A percentile compares a stretch with the other conserved stretches of the same genome.
Evolutionary conservation across 2,797 vertebrate species (phyloP).

Genomic region (Sebastes taczanowskii): DNA sequence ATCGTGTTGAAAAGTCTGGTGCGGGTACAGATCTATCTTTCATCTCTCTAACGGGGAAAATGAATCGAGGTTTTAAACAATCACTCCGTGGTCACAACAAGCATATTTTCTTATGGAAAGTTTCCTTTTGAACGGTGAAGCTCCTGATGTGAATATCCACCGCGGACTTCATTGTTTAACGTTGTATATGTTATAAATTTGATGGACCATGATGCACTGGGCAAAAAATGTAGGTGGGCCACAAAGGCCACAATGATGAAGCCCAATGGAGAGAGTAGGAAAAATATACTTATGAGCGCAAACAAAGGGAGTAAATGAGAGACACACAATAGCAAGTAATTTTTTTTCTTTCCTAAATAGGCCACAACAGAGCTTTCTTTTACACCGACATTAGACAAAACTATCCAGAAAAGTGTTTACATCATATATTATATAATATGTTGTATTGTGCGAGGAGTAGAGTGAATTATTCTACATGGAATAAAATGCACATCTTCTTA

Average conservation of each 20-base stretch:
- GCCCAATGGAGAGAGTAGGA: neutral
- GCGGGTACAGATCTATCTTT: constrained; percentile 39
- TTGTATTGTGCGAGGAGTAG: neutral
- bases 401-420: neutral
- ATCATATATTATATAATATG: neutral
- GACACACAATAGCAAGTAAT: neutral
- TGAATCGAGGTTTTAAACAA: constrained; percentile 36
- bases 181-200: constrained; percentile 2
- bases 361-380: neutral
- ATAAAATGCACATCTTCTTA: neutral
- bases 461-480: neutral
- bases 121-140: constrained; percentile 18
- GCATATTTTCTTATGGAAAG: constrained; percentile 28
- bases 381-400: neutral
- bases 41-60: constrained; percentile 22
- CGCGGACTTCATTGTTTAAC: constrained; percentile 14
- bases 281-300: neutral
- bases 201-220: constrained; percentile 15
- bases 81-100: neutral
- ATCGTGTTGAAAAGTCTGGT: constrained; percentile 39
- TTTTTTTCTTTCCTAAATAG: neutral
- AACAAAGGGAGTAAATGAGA: neutral
- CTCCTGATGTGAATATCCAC: neutral
- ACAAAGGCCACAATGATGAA: neutral
- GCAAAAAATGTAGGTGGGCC: neutral